Percentiles rank a stretch among this genome's conserved stretches.
Evolutionary conservation across 2,797 vertebrate species (phyloP).

Genomic region (Anabacerthia variegaticeps): DNA sequence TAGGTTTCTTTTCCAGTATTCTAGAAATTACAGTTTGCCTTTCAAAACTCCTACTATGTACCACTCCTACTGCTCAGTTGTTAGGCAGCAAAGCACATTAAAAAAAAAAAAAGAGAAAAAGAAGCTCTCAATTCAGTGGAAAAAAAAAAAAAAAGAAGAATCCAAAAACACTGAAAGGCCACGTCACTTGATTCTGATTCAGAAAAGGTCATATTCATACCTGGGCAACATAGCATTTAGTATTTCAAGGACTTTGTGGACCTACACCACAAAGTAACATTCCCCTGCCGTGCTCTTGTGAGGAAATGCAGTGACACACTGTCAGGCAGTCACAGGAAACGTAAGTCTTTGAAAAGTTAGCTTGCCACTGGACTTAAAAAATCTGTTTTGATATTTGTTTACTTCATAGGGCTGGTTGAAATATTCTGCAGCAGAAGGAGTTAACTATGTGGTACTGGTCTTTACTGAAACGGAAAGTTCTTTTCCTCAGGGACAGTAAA

Average conservation of each 20-base stretch:
- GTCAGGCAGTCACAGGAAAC: background rate
- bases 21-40: slow-evolving; percentile 6
- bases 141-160: background rate
- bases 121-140: background rate
- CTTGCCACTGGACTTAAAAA: background rate
- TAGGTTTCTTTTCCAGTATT: background rate
- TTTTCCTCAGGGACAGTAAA: background rate
- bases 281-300: rapidly evolving
- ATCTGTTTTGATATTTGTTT: background rate
- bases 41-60: background rate
- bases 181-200: background rate
- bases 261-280: background rate
- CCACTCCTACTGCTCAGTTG: background rate
- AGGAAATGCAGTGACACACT: background rate
- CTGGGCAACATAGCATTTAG: background rate
- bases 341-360: background rate
- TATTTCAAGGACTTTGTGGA: background rate
- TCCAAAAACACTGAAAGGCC: background rate
- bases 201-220: background rate
- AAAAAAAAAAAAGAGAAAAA: background rate
- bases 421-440: background rate
- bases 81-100: background rate
- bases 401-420: background rate
- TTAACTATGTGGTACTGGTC: background rate
- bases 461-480: background rate